phyloP scores from a whole-genome alignment of 2,888 invertebrate genomes.

The Endotricha flammealis region DNA sequence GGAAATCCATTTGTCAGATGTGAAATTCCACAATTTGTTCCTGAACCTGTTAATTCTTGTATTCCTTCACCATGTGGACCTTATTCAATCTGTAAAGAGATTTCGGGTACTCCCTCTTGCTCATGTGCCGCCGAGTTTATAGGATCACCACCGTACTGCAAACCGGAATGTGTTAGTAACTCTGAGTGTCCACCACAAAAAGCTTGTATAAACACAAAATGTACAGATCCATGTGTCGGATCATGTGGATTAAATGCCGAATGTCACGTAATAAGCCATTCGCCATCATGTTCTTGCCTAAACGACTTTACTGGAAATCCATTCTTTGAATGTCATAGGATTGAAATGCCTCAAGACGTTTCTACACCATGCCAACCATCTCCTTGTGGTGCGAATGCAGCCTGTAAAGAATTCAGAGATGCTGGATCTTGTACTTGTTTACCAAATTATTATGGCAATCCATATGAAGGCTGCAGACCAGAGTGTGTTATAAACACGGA shows the following conservation, averaged over 20 bases:
- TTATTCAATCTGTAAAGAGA: constrained; percentile 83
- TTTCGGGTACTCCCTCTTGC: constrained; percentile 84
- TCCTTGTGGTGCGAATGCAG: constrained; percentile 82
- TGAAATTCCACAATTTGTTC: constrained; percentile 63
- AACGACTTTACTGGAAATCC: constrained; percentile 86
- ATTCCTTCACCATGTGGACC: constrained; percentile 89
- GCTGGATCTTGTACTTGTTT: constrained; percentile 84
- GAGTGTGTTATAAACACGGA: constrained; percentile 85
- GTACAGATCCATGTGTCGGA: constrained; percentile 84
- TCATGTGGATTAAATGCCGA: constrained; percentile 85
- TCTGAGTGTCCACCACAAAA: constrained; percentile 83
- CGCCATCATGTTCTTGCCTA: constrained; percentile 84
- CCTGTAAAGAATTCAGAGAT: constrained; percentile 79
- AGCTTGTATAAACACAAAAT: constrained; percentile 87
- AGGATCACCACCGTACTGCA: constrained; percentile 86
- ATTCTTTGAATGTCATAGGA: constrained; percentile 80
- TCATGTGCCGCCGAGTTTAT: constrained; percentile 83
- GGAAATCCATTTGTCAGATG: constrained; percentile 89
- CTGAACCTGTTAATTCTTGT: constrained; percentile 81
- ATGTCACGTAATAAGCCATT: constrained; percentile 86
- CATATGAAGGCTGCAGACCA: constrained; percentile 85
- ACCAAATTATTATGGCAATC: constrained; percentile 84
- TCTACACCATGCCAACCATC: constrained; percentile 79
- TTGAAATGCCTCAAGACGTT: constrained; percentile 53
- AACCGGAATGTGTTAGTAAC: constrained; percentile 88